Conservation (phyloP, 2,888 invertebrate genomes). For the Drosophila nr. fundita region DNA sequence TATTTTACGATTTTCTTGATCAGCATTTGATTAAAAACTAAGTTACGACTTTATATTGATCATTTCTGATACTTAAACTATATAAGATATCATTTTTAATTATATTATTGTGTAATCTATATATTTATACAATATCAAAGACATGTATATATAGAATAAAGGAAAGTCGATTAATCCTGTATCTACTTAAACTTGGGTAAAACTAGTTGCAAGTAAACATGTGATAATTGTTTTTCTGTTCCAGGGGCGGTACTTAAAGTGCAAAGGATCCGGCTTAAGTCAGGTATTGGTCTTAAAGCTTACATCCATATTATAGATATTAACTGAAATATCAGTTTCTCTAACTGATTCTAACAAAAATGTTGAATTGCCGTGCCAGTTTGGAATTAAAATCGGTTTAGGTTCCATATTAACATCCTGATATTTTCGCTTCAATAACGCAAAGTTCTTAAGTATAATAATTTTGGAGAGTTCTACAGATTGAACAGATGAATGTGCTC, state of each 20-base stretch:
- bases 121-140: neutral
- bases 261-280: neutral
- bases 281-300: too few species aligned
- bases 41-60: neutral
- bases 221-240: neutral
- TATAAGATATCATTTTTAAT: neutral
- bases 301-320: neutral
- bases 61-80: neutral
- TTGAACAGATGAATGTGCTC: constrained; percentile 4
- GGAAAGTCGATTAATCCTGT: neutral
- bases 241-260: neutral
- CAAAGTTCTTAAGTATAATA: neutral
- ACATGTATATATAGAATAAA: neutral
- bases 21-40: neutral
- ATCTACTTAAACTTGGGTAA: neutral
- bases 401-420: neutral
- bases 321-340: neutral
- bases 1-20: neutral
- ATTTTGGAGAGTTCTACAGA: neutral
- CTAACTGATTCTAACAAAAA: neutral
- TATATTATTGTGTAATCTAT: neutral
- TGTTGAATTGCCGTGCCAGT: neutral
- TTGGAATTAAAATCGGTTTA: neutral
- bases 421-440: neutral
- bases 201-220: neutral